Conservation (phyloP, 1,140 invertebrate species). For the Scaptomyza pallida region DNA sequence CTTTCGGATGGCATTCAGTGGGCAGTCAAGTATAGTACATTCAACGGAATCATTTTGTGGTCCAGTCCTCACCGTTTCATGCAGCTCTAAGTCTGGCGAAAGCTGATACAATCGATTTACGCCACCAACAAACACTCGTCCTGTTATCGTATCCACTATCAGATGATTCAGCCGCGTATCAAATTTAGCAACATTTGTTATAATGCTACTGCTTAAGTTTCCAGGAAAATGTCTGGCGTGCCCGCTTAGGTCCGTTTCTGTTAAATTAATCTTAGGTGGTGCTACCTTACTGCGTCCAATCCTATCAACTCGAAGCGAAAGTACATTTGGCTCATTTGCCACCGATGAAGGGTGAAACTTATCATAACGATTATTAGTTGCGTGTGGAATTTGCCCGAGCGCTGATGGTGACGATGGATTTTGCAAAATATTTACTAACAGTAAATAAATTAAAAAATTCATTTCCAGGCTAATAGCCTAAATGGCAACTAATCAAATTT, state of each 20-base stretch:
- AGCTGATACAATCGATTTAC: slow-evolving; percentile 97
- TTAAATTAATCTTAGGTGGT: slow-evolving; percentile 29
- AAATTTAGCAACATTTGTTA: slow-evolving; percentile 72
- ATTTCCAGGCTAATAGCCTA: slow-evolving; percentile 36
- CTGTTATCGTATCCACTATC: slow-evolving; percentile 95
- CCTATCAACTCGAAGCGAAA: slow-evolving; percentile 29
- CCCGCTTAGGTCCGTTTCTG: slow-evolving; percentile 2
- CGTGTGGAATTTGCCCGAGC: slow-evolving; percentile 15
- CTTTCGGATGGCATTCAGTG: slow-evolving; percentile 88
- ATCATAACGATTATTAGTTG: not conserved
- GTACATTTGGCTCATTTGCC: slow-evolving; percentile 2
- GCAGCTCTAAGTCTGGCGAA: slow-evolving; percentile 92
- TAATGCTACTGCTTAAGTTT: slow-evolving; percentile 61
- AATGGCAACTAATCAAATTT: slow-evolving; percentile 15
- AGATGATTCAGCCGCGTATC: slow-evolving; percentile 89
- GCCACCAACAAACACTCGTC: slow-evolving; percentile 95
- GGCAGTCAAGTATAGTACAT: slow-evolving; percentile 94
- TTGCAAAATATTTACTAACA: slow-evolving; percentile 48
- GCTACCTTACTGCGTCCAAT: slow-evolving; percentile 9
- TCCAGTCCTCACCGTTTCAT: slow-evolving; percentile 92
- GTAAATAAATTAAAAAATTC: slow-evolving; percentile 58
- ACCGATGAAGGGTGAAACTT: slow-evolving; percentile 1
- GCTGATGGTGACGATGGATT: slow-evolving; percentile 24
- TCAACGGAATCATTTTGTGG: slow-evolving; percentile 94
- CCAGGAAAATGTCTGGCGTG: not conserved